A percentile compares a stretch with the other conserved stretches of the same genome.
phyloP scores from a whole-genome alignment of 2,888 invertebrate genomes.

The Dicranocentrus wangi region DNA sequence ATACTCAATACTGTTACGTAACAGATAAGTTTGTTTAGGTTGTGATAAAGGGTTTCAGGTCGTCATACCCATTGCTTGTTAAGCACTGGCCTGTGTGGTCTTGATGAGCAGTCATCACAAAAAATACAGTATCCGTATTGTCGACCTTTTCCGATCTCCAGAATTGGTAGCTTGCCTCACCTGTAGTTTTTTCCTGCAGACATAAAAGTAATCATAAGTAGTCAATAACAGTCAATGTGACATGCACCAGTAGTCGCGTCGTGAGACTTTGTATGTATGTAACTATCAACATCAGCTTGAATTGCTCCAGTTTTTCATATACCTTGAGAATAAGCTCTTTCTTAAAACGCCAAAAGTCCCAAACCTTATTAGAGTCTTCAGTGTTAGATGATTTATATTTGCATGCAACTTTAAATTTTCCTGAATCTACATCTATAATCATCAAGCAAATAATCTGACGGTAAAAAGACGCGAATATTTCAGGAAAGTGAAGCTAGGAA shows the following conservation, averaged over 20 bases:
- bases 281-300: too few relatives aligned
- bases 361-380: constrained; percentile 54
- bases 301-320: too few relatives aligned
- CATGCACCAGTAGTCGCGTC: too few relatives aligned
- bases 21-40: too few relatives aligned
- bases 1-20: too few relatives aligned
- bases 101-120: constrained; percentile 46
- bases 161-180: constrained; percentile 42
- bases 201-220: not conserved
- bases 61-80: constrained; percentile 53
- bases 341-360: constrained; percentile 44
- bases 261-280: too few relatives aligned
- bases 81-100: constrained; percentile 39
- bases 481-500: too few relatives aligned
- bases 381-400: constrained; percentile 37
- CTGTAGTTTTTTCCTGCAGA: constrained; percentile 34
- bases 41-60: too few relatives aligned
- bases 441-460: too few relatives aligned
- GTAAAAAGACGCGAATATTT: too few relatives aligned
- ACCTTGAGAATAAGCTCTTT: constrained; percentile 52
- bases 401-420: constrained; percentile 45
- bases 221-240: not conserved
- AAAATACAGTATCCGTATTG: constrained; percentile 52
- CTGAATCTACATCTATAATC: constrained; percentile 29
- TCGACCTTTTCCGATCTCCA: constrained; percentile 44